Evolutionary conservation across 2,113 vertebrate species (phyloP).

Genomic region (Bos indicus): DNA sequence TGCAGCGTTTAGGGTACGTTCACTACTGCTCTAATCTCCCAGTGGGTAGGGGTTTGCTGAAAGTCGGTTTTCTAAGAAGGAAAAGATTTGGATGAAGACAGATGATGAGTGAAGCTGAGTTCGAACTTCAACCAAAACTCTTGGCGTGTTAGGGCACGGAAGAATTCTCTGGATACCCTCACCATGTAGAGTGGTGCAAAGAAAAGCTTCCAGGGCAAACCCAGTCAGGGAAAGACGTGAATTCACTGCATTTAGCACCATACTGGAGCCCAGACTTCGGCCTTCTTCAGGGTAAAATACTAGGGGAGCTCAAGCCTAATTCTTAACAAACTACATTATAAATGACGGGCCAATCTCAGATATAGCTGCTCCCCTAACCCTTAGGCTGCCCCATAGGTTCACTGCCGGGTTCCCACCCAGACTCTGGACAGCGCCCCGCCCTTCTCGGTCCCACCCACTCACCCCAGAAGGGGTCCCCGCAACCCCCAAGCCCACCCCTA

Average conservation of each 20-base stretch:
- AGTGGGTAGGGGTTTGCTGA: not conserved
- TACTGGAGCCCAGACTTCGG: not conserved
- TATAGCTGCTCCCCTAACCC: not conserved
- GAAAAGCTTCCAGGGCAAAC: not conserved
- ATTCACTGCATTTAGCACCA: not conserved
- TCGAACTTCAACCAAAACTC: not conserved
- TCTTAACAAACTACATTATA: not conserved
- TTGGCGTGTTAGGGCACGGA: not conserved
- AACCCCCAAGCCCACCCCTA: not conserved
- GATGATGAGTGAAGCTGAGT: not conserved
- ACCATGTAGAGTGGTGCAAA: not conserved
- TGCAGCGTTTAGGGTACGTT: not conserved
- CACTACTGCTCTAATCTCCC: not conserved
- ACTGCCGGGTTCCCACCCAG: accelerated
- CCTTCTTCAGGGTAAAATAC: not conserved
- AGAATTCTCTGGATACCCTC: not conserved
- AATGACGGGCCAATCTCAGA: not conserved
- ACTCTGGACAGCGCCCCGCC: not conserved
- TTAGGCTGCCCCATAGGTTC: not conserved
- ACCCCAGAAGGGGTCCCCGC: too few species aligned
- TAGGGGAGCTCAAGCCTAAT: not conserved
- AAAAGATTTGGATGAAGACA: not conserved
- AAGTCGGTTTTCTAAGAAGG: not conserved
- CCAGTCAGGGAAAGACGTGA: not conserved
- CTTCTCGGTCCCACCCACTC: not conserved